Evolutionary conservation across 1,140 invertebrate genomes (phyloP).

Genomic region (Choristoneura fumiferana): DNA sequence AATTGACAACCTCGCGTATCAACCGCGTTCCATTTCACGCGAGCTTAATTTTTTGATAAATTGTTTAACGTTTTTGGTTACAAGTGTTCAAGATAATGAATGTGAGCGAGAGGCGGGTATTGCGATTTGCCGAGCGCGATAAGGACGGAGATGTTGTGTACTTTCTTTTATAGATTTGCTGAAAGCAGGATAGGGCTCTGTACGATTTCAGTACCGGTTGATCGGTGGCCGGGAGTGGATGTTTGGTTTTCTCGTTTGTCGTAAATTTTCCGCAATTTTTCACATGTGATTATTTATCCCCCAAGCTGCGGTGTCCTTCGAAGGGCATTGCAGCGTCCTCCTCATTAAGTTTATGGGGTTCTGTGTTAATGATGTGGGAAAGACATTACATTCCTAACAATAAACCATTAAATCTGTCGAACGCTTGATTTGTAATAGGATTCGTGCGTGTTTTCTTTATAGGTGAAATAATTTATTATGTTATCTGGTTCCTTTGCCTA

Average conservation of each 20-base stretch:
- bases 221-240: slow-evolving; percentile 26
- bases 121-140: slow-evolving; percentile 26
- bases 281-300: slow-evolving; percentile 28
- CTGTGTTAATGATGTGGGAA: neutral
- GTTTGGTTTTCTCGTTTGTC: slow-evolving; percentile 6
- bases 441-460: slow-evolving; percentile 24
- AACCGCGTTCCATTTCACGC: slow-evolving; percentile 42
- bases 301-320: neutral
- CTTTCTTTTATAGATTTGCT: slow-evolving; percentile 72
- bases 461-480: neutral
- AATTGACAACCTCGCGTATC: slow-evolving; percentile 20
- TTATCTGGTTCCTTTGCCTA: slow-evolving; percentile 7
- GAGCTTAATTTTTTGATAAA: slow-evolving; percentile 52
- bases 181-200: slow-evolving; percentile 48
- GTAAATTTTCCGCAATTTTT: slow-evolving; percentile 42
- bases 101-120: slow-evolving; percentile 31
- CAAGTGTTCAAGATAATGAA: slow-evolving; percentile 54
- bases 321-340: neutral
- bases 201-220: slow-evolving; percentile 40
- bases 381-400: slow-evolving; percentile 10
- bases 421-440: slow-evolving; percentile 17
- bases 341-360: neutral
- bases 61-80: slow-evolving; percentile 43
- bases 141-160: slow-evolving; percentile 49
- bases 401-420: slow-evolving; percentile 21